Evolutionary conservation across 2,888 invertebrate species (phyloP).

Genomic region (Epistrophe eligans): DNA sequence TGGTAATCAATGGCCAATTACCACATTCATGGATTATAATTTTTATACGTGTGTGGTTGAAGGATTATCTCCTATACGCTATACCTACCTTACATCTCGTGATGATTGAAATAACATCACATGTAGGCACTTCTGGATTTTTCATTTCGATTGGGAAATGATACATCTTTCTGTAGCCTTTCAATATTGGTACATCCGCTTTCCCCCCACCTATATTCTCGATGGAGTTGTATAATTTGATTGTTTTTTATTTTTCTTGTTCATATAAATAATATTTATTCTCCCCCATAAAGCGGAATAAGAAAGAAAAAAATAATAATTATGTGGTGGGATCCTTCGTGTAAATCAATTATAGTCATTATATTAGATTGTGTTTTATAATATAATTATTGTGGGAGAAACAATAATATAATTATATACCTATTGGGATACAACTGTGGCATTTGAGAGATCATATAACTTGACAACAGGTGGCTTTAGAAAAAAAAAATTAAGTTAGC

Average conservation of each 20-base stretch:
- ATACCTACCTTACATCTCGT: slow-evolving; percentile 36
- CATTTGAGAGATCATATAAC: slow-evolving; percentile 15
- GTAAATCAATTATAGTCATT: slow-evolving; percentile 73
- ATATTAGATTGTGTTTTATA: slow-evolving; percentile 29
- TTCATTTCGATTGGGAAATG: slow-evolving; percentile 39
- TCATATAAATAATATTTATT: not conserved
- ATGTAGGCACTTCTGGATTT: slow-evolving; percentile 59
- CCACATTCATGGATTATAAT: slow-evolving; percentile 73
- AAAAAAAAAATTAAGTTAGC: not conserved
- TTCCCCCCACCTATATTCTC: not conserved
- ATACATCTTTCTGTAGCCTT: not conserved
- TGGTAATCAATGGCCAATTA: slow-evolving; percentile 76
- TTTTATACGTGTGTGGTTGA: slow-evolving; percentile 59
- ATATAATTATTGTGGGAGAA: slow-evolving; percentile 33
- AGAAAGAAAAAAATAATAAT: slow-evolving; percentile 35
- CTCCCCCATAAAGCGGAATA: slow-evolving; percentile 26
- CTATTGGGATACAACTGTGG: slow-evolving; percentile 35
- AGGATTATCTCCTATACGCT: slow-evolving; percentile 8
- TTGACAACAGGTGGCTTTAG: slow-evolving; percentile 31
- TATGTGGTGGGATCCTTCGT: slow-evolving; percentile 63
- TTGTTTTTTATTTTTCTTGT: not conserved
- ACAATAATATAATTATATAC: slow-evolving; percentile 3
- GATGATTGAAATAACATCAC: slow-evolving; percentile 50
- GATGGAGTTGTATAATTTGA: slow-evolving; percentile 50
- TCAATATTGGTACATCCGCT: slow-evolving; percentile 51